A percentile compares a stretch with the other conserved stretches of the same genome.
phyloP scores from a whole-genome alignment of 2,888 invertebrate species.

The Adelognathus sp. region DNA sequence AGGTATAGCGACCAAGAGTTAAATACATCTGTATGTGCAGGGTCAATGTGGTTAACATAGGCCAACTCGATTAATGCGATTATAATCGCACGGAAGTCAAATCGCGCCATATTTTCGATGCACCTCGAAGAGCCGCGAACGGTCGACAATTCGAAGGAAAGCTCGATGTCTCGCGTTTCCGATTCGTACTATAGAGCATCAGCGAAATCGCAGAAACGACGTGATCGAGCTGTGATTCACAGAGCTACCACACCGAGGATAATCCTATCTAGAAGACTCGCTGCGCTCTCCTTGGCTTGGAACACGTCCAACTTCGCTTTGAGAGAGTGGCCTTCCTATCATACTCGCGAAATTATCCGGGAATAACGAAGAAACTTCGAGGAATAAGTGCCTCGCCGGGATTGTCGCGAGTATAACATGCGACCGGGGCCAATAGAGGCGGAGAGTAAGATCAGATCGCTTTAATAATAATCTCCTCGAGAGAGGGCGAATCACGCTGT shows the following conservation, averaged over 20 bases:
- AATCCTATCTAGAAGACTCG: not conserved
- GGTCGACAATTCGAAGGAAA: slow-evolving; percentile 14
- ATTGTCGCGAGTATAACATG: slow-evolving; percentile 4
- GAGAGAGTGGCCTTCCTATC: slow-evolving; percentile 46
- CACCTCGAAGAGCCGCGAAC: not conserved
- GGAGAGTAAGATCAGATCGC: not conserved
- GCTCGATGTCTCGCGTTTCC: not conserved
- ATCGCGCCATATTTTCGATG: too few species aligned
- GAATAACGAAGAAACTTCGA: slow-evolving; percentile 23
- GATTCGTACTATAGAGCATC: slow-evolving; percentile 1
- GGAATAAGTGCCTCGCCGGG: slow-evolving; percentile 5
- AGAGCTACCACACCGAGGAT: not conserved
- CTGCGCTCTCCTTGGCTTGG: slow-evolving; percentile 41
- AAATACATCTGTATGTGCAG: too few species aligned
- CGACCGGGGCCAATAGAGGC: not conserved
- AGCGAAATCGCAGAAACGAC: not conserved
- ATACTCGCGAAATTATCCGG: slow-evolving; percentile 22
- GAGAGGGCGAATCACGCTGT: too few species aligned
- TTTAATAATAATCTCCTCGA: slow-evolving; percentile 2
- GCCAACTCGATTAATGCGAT: too few species aligned
- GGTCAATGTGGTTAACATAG: not conserved
- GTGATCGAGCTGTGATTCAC: not conserved
- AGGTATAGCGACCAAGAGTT: not conserved
- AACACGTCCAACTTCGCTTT: slow-evolving; percentile 54
- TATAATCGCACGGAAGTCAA: too few species aligned